Base-by-base conservation (phyloP, 1,140 invertebrate genomes). In the Drosophila parabipectinata region DNA sequence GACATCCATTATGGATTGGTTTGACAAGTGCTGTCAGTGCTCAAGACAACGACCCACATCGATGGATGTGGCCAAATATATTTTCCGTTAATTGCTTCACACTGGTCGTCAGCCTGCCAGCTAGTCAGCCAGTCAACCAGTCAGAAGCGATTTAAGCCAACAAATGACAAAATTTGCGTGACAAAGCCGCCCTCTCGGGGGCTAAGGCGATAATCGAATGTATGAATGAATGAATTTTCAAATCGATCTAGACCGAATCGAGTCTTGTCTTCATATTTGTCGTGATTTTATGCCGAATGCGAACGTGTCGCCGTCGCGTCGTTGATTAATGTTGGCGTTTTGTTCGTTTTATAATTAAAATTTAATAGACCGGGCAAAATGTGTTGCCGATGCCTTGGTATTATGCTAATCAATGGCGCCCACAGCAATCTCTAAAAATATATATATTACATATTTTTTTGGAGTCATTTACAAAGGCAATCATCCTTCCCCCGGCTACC, bases 1-100 rank as follows among this genome's bases (percentile, higher is more conserved):
- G 82, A 88, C 82, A 82, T 76, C 71, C 63, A 82, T 88, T 85
- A 78, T 85, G 71, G 83, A 88, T 88, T 75, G 80, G 74, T 82
- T 82, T 88, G 82, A 88, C 82, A 88, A 88, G 82, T 85, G 80
- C 77, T 75, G 72, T 73, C 47, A 69, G 75, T 73, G 69, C 78
- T 71, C 61, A 67, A 62, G 28, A 45, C 78, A 69, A 88, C 83
- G 78, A 87, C 81, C 81, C 81, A 85, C 81, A 85, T 85, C 63
- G 69, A 48, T 51, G 50, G 32, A 55, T 47, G 10, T 53, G 55
- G 53, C 57, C 32, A 57, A 69, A 50, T 62, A 48, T 61, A 69
- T 72, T 67, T 76, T 78, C 74, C 83, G 82, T 88, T 85, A 85
- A 85, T 85, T 88, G 82, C 72, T 82, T 78, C 66, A 83, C 74